phyloP scores from a whole-genome alignment of 1,140 invertebrate species.

The Drosophila littoralis region DNA sequence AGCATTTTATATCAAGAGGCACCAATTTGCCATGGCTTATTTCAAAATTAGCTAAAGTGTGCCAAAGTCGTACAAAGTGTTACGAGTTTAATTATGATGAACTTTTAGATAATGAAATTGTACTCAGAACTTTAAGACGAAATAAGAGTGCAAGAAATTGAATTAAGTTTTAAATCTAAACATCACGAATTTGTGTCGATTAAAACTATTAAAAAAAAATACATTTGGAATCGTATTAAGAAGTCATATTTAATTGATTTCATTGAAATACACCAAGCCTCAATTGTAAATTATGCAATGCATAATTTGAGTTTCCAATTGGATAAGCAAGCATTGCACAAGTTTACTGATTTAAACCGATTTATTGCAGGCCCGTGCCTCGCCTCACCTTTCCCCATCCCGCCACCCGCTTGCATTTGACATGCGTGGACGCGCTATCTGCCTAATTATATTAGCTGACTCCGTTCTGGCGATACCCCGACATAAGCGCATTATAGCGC shows the following conservation, averaged over 20 bases:
- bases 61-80: background rate
- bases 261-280: background rate
- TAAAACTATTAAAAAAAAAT: too few relatives aligned
- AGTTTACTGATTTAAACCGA: conserved; percentile 10
- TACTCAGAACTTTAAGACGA: too few relatives aligned
- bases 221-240: too few relatives aligned
- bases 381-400: background rate
- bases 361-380: background rate
- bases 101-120: too few relatives aligned
- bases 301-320: conserved; percentile 37
- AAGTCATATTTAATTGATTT: background rate
- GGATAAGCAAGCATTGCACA: conserved; percentile 27
- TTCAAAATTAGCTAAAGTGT: background rate
- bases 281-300: conserved; percentile 3
- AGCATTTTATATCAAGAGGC: conserved; percentile 14
- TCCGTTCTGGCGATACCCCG: conserved; percentile 40
- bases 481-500: conserved; percentile 77
- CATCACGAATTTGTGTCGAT: too few relatives aligned
- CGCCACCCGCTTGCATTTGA: conserved; percentile 37
- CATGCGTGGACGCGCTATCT: conserved; percentile 60
- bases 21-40: conserved; percentile 8
- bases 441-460: conserved; percentile 75
- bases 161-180: too few relatives aligned
- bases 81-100: too few relatives aligned
- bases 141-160: too few relatives aligned